A percentile compares a stretch with the other conserved stretches of the same genome.
phyloP scores from a whole-genome alignment of 2,113 vertebrate species.

The Notiomystis cincta region DNA sequence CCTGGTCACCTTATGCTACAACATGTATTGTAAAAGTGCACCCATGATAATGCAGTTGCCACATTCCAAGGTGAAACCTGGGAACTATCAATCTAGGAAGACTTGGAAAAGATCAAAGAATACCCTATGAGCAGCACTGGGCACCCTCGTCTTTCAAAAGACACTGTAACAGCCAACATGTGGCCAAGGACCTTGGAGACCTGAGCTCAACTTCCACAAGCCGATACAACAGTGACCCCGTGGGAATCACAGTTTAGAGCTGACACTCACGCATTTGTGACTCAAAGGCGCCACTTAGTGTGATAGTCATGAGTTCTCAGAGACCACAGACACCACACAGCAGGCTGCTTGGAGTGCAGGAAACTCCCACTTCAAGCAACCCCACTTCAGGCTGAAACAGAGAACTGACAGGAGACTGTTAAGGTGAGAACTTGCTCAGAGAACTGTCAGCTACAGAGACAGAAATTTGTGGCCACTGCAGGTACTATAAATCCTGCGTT shows the following conservation, averaged over 20 bases:
- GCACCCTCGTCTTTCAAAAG: background rate
- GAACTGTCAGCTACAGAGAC: background rate
- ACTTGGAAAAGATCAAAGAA: background rate
- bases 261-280: background rate
- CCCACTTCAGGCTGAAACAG: background rate
- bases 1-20: fast-evolving
- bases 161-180: background rate
- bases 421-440: background rate
- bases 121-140: fast-evolving
- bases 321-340: background rate
- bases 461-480: background rate
- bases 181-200: background rate
- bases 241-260: background rate
- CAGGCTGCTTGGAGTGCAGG: background rate
- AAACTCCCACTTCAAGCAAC: background rate
- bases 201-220: background rate
- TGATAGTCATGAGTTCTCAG: background rate
- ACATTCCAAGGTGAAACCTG: background rate
- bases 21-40: background rate
- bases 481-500: background rate
- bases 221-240: background rate
- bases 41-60: background rate
- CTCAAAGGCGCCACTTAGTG: background rate
- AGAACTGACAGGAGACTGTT: background rate
- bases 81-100: background rate